Evolutionary conservation across 92 coral and sea anemone genomes (phyloP), one percentile per base, ranked within the genome.

Genomic region (Blastomussa wellsi): DNA sequence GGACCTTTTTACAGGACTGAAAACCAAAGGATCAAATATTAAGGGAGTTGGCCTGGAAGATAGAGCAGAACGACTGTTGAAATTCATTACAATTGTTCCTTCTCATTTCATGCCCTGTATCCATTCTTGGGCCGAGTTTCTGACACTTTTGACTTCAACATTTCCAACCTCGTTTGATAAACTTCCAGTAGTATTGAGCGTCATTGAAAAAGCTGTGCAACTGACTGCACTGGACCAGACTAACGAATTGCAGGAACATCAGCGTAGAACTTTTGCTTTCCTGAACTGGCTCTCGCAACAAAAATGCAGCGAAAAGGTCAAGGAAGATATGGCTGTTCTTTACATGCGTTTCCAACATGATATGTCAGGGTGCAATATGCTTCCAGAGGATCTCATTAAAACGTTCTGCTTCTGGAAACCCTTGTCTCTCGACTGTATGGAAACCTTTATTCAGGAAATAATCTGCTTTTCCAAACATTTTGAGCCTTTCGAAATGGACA

Each of bases 121-220:
- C 32, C 39, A 31, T 68, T 31, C 73, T 68, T 68, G 38, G 73
- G 39, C 73, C 12, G 1, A 0, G 1, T 57, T 39, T 78, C 38
- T 0, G 29, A 26, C 38, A 37, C 59, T 38, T 38, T 2, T 78
- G 37, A 78, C 32, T 29, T 10, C 13, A 16, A 14, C 24, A 59
- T 38, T 59, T 55, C 82, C 71, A 38, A 78, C 26, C 0, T 36
- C 82, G 17, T 78, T 78, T 39, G 24, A 53, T 1, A 49, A 77
- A 3, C 82, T 47, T 0, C 62, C 52, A 60, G 82, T 38, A 5
- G 0, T 59, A 26, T 7, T 41, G 14, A 7, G 29, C 19, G 38
- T 62, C 6, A 78, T 59, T 37, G 4, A 13, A 9, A 62, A 62
- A 26, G 33, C 32, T 1, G 35, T 12, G 1, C 65, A 31, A 68